phyloP scores from a whole-genome alignment of 2,888 invertebrate species.

The Phania funesta region DNA sequence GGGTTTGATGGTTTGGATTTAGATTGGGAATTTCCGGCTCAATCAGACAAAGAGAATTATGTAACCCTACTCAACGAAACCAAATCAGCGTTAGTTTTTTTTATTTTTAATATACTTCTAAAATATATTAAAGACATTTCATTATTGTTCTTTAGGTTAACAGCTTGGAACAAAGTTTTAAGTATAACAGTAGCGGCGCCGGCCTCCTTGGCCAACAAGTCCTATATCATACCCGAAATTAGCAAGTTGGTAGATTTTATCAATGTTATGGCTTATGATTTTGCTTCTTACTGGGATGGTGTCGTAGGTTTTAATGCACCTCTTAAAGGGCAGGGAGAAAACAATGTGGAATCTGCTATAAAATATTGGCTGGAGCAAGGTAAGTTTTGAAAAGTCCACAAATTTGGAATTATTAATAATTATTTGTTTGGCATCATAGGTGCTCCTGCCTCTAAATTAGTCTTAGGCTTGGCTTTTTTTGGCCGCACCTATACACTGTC shows the following conservation, averaged over 20 bases:
- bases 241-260: constrained; percentile 71
- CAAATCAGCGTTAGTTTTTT: constrained; percentile 66
- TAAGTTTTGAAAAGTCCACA: constrained; percentile 20
- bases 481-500: constrained; percentile 85
- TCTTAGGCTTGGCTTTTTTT: constrained; percentile 86
- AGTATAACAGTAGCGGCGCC: constrained; percentile 83
- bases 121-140: not conserved
- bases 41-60: constrained; percentile 68
- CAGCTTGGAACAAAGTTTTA: constrained; percentile 81
- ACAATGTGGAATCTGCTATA: constrained; percentile 91
- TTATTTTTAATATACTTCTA: not conserved
- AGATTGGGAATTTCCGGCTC: constrained; percentile 93
- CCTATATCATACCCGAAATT: constrained; percentile 73
- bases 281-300: constrained; percentile 69
- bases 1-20: constrained; percentile 94
- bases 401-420: not conserved
- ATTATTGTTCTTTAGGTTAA: not conserved
- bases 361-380: constrained; percentile 91
- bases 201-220: constrained; percentile 63
- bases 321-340: constrained; percentile 81
- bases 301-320: constrained; percentile 72
- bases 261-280: constrained; percentile 76
- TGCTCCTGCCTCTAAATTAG: constrained; percentile 83
- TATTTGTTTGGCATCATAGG: constrained; percentile 75
- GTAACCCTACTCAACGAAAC: constrained; percentile 70